Percentiles rank a stretch among this genome's conserved stretches.
Conservation (phyloP, 2,113 vertebrate genomes). For the Ramphastos sulfuratus region DNA sequence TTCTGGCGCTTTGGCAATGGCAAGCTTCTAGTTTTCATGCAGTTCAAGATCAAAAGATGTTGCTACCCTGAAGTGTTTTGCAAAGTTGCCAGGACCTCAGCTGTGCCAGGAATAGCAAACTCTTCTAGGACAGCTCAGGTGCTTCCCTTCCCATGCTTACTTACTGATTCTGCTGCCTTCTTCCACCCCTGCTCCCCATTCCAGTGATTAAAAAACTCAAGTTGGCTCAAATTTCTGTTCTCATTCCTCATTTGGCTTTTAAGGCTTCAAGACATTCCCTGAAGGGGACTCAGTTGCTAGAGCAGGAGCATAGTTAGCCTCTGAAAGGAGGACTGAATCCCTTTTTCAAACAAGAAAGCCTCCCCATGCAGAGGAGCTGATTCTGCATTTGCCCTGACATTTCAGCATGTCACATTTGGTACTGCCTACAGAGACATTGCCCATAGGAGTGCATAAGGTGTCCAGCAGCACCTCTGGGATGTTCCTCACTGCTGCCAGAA, state of each 20-base stretch:
- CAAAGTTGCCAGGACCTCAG: background rate
- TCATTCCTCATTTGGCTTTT: background rate
- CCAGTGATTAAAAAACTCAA: background rate
- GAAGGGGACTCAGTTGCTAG: background rate
- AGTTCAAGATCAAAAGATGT: background rate
- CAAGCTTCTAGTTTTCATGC: background rate
- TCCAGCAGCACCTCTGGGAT: background rate
- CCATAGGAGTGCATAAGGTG: background rate
- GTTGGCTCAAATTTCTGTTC: background rate
- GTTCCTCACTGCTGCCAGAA: background rate
- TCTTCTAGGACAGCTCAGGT: background rate
- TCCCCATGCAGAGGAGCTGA: background rate
- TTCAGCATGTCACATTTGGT: rapidly evolving
- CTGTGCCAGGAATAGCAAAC: background rate
- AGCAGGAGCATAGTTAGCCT: background rate
- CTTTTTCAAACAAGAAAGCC: background rate
- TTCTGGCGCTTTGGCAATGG: background rate
- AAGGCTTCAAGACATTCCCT: background rate
- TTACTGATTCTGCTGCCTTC: background rate
- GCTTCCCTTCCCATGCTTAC: background rate
- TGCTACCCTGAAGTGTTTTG: rapidly evolving
- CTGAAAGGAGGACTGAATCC: background rate
- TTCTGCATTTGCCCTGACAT: background rate
- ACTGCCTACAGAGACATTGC: background rate
- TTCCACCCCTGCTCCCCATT: background rate